Evolutionary conservation across 2,888 invertebrate species (phyloP).

Genomic region (Halocaridina rubra): DNA sequence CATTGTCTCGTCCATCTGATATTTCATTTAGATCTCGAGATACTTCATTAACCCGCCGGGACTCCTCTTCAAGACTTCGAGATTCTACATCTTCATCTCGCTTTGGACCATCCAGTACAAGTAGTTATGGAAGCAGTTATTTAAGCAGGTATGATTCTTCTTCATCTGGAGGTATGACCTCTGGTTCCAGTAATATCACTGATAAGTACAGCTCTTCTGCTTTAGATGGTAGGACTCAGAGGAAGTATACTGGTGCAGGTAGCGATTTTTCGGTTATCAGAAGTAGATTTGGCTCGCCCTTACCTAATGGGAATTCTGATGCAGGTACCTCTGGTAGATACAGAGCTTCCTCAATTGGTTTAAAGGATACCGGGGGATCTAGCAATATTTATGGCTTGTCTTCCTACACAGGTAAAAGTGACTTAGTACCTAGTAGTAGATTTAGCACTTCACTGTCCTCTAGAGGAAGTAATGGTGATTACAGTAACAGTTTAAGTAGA

Average conservation of each 20-base stretch:
- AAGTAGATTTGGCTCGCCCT: not conserved
- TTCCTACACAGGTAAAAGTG: not conserved
- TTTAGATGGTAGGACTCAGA: not conserved
- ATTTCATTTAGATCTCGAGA: not conserved
- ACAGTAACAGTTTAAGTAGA: not conserved
- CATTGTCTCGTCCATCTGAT: not conserved
- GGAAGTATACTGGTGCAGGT: not conserved
- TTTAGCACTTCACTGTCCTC: not conserved
- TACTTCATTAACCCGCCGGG: not conserved
- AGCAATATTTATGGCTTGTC: not conserved
- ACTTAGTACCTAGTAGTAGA: not conserved
- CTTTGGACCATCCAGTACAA: not conserved
- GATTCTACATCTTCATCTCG: not conserved
- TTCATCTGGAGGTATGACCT: not conserved
- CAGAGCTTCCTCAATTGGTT: not conserved
- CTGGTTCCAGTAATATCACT: not conserved
- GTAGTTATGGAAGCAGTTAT: slow-evolving; percentile 25
- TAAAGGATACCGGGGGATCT: not conserved
- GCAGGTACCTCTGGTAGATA: not conserved
- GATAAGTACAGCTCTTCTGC: not conserved
- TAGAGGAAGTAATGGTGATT: not conserved
- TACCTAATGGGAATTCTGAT: not conserved
- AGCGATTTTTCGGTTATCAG: not conserved
- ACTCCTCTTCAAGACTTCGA: not conserved
- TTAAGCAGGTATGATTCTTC: slow-evolving; percentile 13